Percentiles rank a stretch among this genome's conserved stretches.
Conservation (phyloP, 2,113 vertebrate species). For the Amazona vittata region DNA sequence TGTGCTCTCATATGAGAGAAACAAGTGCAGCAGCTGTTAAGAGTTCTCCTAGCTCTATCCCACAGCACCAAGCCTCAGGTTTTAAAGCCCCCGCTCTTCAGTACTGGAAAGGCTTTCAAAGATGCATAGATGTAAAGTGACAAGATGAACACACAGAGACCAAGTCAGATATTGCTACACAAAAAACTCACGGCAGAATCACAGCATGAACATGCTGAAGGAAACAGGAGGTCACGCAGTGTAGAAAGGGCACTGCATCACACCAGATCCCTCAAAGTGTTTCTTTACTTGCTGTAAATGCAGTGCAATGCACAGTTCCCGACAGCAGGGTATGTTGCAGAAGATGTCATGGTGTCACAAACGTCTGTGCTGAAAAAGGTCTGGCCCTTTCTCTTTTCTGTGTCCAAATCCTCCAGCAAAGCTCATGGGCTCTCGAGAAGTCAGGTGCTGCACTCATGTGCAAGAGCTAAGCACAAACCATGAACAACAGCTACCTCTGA, state of each 20-base stretch:
- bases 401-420: background rate
- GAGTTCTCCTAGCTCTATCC: background rate
- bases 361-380: background rate
- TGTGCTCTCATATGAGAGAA: background rate
- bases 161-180: background rate
- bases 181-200: background rate
- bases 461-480: background rate
- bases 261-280: fast-evolving
- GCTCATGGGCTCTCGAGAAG: background rate
- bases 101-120: background rate
- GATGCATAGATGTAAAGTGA: background rate
- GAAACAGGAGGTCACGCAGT: fast-evolving
- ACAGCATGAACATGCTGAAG: background rate
- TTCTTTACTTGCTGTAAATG: background rate
- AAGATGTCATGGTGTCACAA: background rate
- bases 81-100: background rate
- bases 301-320: background rate
- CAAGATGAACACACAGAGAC: background rate
- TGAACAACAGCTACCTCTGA: background rate
- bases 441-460: fast-evolving
- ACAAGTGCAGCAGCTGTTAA: background rate
- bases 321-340: background rate
- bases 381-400: background rate
- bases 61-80: background rate
- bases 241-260: background rate